Conservation (phyloP, 2,113 vertebrate genomes). For the Pantherophis guttatus region DNA sequence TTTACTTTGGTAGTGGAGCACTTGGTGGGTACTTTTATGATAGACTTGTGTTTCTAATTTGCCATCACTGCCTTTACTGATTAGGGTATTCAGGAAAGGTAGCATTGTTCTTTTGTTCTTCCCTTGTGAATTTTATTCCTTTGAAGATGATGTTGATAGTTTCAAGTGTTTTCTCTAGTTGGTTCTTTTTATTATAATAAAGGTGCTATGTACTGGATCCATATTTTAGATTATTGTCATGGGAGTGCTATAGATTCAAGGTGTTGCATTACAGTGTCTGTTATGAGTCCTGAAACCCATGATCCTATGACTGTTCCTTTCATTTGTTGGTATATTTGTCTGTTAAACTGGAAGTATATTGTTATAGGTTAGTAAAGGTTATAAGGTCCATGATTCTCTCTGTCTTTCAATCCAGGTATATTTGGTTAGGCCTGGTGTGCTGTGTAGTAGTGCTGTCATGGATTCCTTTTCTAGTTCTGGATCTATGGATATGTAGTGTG, state of each 20-base stretch:
- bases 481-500: neutral
- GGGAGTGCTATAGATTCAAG: too few relatives aligned
- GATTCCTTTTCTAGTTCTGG: neutral
- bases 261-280: neutral
- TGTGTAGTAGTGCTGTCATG: neutral
- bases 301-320: neutral
- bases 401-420: neutral
- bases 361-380: neutral
- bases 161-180: neutral
- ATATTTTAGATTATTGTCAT: neutral
- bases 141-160: neutral
- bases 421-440: neutral
- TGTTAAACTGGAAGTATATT: neutral
- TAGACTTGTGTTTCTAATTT: neutral
- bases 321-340: neutral
- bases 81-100: neutral
- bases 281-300: neutral
- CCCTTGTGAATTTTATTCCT: neutral
- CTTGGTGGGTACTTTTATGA: neutral
- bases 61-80: neutral
- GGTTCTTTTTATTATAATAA: neutral
- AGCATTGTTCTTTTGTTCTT: neutral
- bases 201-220: neutral
- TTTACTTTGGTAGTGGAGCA: neutral
- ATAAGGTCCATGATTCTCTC: neutral